Evolutionary conservation across 2,113 vertebrate species (phyloP).

Genomic region (Capreolus pygargus): DNA sequence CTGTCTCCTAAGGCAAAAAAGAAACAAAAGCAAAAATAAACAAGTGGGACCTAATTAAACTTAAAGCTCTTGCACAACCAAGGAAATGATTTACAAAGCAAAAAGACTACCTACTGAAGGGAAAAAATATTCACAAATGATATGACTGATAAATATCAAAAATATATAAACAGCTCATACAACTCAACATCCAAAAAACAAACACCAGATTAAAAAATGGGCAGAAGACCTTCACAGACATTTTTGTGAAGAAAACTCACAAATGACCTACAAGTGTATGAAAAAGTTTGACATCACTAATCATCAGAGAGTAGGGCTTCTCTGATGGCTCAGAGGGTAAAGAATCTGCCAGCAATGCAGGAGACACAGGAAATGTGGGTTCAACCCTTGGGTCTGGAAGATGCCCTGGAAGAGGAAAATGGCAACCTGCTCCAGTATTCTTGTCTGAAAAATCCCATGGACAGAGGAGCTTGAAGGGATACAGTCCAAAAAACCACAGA

Average conservation of each 20-base stretch:
- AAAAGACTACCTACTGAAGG: background rate
- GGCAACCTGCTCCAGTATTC: background rate
- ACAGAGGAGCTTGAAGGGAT: background rate
- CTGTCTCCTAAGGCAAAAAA: background rate
- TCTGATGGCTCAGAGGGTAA: background rate
- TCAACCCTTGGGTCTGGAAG: background rate
- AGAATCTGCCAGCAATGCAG: background rate
- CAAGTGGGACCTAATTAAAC: background rate
- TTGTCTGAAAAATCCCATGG: background rate
- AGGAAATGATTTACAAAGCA: background rate
- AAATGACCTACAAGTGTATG: background rate
- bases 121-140: background rate
- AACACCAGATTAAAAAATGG: background rate
- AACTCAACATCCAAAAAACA: background rate
- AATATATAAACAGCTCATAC: background rate
- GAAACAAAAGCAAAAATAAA: background rate
- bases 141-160: background rate
- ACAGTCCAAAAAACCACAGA: background rate
- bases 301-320: background rate
- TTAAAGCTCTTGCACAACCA: background rate
- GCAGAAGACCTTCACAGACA: background rate
- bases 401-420: background rate
- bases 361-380: background rate
- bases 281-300: background rate
- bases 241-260: background rate